phyloP scores from a whole-genome alignment of 2,113 vertebrate species.

The Naja naja region DNA sequence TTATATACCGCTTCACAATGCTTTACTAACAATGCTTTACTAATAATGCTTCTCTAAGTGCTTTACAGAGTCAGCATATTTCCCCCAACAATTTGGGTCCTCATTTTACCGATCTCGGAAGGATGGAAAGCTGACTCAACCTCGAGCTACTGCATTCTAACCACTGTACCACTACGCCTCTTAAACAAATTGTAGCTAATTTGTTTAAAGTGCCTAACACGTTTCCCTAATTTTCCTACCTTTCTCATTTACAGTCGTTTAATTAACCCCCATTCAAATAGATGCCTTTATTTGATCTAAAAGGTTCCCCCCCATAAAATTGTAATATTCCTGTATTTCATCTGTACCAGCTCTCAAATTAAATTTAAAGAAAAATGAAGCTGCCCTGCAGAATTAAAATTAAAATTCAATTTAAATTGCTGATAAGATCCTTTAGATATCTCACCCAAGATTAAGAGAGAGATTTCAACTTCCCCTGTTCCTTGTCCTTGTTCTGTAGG shows the following conservation, averaged over 20 bases:
- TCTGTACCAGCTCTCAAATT: not conserved
- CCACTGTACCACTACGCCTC: not conserved
- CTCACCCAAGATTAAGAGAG: conserved; percentile 86
- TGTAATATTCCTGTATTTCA: not conserved
- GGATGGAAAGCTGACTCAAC: not conserved
- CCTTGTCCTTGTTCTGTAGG: conserved; percentile 70
- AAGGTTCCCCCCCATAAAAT: not conserved
- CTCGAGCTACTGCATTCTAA: not conserved
- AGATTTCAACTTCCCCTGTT: conserved; percentile 84
- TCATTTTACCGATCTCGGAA: not conserved
- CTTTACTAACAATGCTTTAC: not conserved
- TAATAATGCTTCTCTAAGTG: not conserved
- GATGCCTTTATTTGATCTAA: not conserved
- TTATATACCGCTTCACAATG: not conserved
- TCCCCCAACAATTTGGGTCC: not conserved
- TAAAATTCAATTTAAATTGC: not conserved
- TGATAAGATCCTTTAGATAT: conserved; percentile 12
- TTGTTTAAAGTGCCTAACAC: not conserved
- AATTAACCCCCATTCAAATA: not conserved
- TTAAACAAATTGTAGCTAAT: not conserved
- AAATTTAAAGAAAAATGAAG: conserved; percentile 19
- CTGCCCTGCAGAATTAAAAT: not conserved
- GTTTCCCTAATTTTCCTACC: not conserved
- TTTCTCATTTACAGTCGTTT: not conserved
- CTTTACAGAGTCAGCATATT: not conserved